These are phyloP conservation scores for Columbina picui DNA, from an alignment of 2,113 vertebrate species.

Conservation along the genomic window DNA sequence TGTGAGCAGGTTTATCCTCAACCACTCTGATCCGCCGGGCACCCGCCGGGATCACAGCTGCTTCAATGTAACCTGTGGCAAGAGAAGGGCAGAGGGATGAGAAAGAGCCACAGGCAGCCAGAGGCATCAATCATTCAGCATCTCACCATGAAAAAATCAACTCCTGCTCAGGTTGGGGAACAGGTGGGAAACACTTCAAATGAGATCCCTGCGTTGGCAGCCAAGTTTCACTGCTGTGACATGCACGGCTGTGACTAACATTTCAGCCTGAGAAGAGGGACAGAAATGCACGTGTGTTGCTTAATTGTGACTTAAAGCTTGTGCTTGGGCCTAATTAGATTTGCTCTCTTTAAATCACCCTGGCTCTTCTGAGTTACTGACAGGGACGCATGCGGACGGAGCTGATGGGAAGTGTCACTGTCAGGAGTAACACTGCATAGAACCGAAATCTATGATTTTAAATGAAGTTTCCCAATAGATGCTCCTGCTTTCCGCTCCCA, in stretches of 20 bases:
- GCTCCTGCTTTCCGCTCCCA: background rate
- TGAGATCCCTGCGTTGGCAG: background rate
- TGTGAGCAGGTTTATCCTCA: conserved; percentile 95
- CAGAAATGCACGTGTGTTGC: background rate
- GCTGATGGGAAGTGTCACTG: background rate
- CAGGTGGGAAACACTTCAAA: background rate
- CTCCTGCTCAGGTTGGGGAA: background rate
- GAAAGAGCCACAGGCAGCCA: background rate
- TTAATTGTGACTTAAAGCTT: background rate
- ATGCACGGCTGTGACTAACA: background rate
- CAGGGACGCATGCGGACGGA: background rate
- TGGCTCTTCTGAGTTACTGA: background rate
- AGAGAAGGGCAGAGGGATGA: conserved; percentile 27
- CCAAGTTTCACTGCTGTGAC: background rate
- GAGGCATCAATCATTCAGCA: background rate
- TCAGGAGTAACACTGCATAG: background rate
- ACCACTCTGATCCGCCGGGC: conserved; percentile 93
- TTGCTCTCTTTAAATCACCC: background rate
- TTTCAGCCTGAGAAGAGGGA: background rate
- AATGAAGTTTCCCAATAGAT: background rate
- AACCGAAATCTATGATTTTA: background rate
- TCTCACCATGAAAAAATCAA: background rate
- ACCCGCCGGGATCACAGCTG: conserved; percentile 90
- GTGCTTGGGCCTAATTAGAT: background rate
- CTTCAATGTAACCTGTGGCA: conserved; percentile 92